phyloP scores from a whole-genome alignment of 2,888 invertebrate genomes.

The Platycnemis pennipes region DNA sequence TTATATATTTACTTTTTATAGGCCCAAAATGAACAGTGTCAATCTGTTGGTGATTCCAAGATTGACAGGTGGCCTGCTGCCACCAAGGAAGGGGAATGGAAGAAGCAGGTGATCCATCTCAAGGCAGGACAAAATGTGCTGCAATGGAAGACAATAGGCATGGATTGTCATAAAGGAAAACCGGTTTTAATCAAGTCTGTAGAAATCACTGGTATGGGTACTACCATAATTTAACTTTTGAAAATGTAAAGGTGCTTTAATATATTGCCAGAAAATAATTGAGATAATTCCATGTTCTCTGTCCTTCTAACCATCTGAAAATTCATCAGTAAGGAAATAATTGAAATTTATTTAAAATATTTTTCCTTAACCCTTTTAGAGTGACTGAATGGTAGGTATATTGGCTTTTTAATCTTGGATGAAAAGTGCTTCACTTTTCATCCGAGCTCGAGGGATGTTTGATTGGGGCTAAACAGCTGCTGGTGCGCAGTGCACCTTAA shows the following conservation, averaged over 20 bases:
- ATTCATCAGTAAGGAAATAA: too few species aligned
- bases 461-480: too few species aligned
- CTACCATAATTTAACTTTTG: not conserved
- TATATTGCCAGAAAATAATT: not conserved
- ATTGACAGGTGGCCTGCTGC: slow-evolving; percentile 78
- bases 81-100: slow-evolving; percentile 80
- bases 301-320: not conserved
- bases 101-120: slow-evolving; percentile 77
- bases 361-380: too few species aligned
- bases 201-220: slow-evolving; percentile 76
- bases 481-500: too few species aligned
- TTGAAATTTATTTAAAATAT: too few species aligned
- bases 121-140: slow-evolving; percentile 80
- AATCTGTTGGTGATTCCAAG: slow-evolving; percentile 78
- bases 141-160: slow-evolving; percentile 81
- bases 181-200: slow-evolving; percentile 79
- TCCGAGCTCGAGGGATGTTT: too few species aligned
- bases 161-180: slow-evolving; percentile 76
- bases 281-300: not conserved
- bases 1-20: slow-evolving; percentile 72
- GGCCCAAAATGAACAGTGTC: slow-evolving; percentile 81
- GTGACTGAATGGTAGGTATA: too few species aligned
- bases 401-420: too few species aligned
- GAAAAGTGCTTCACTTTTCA: too few species aligned
- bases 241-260: not conserved